Conservation (phyloP, 2,797 vertebrate genomes). For the Picus viridis region DNA sequence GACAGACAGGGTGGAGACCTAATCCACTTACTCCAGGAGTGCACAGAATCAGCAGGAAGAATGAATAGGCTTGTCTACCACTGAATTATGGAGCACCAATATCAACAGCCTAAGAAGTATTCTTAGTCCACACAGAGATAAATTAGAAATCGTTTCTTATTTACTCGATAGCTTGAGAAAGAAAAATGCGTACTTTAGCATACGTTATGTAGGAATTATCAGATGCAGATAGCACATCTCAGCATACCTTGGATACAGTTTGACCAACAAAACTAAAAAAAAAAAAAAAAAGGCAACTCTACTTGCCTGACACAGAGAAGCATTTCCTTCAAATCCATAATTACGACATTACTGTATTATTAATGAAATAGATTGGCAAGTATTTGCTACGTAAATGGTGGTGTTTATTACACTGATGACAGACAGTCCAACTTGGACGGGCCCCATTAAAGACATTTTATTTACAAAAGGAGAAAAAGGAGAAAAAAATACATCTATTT, state of each 20-base stretch:
- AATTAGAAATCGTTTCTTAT: background rate
- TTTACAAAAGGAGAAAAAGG: background rate
- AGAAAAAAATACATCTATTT: background rate
- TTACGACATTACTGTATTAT: background rate
- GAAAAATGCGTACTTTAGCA: background rate
- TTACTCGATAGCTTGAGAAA: background rate
- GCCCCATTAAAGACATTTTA: background rate
- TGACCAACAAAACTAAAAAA: background rate
- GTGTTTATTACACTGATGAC: background rate
- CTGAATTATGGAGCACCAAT: accelerated
- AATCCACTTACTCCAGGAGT: background rate
- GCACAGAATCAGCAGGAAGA: background rate
- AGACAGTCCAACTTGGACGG: background rate
- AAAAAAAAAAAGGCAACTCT: background rate
- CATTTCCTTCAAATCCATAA: background rate
- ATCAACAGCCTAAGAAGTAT: background rate
- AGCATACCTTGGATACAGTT: background rate
- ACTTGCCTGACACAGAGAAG: background rate
- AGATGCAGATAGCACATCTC: background rate
- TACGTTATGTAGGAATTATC: background rate
- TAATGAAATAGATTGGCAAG: background rate
- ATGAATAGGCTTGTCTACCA: background rate
- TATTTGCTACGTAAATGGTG: background rate
- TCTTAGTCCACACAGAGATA: background rate
- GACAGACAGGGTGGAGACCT: background rate